Conservation (phyloP, 2,797 vertebrate species). For the Lacerta viridis region DNA sequence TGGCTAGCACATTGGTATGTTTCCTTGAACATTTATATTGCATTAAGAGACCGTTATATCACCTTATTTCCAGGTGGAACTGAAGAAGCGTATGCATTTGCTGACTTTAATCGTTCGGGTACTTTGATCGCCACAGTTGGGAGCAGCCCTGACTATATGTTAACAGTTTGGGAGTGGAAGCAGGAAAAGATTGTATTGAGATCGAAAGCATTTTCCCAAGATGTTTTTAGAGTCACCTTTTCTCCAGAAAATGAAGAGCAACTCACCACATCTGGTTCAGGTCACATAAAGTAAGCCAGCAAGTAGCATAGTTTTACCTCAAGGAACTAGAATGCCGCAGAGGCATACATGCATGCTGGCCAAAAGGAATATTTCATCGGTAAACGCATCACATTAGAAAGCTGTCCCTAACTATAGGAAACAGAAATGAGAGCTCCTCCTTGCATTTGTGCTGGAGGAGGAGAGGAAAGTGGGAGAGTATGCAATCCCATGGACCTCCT, state of each 20-base stretch:
- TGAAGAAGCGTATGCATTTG: slow-evolving; percentile 82
- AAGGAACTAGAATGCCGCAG: slow-evolving; percentile 9
- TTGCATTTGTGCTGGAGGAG: neutral
- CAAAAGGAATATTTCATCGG: too few species aligned
- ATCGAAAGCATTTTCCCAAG: slow-evolving; percentile 91
- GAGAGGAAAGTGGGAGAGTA: neutral
- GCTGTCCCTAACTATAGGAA: neutral
- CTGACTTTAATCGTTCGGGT: slow-evolving; percentile 89
- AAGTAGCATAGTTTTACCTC: neutral
- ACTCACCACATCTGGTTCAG: slow-evolving; percentile 89
- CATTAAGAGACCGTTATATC: slow-evolving; percentile 30
- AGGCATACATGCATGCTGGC: neutral
- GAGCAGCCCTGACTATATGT: slow-evolving; percentile 87
- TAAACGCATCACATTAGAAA: too few species aligned
- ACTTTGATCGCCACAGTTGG: slow-evolving; percentile 90
- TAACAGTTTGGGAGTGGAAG: slow-evolving; percentile 95
- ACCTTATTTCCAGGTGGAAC: slow-evolving; percentile 85
- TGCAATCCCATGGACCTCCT: too few species aligned
- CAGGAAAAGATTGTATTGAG: slow-evolving; percentile 87
- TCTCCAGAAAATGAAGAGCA: slow-evolving; percentile 88
- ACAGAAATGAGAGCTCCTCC: neutral
- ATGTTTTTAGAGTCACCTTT: slow-evolving; percentile 91
- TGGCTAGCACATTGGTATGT: neutral
- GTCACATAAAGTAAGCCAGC: slow-evolving; percentile 91
- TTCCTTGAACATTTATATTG: neutral